Percentiles rank a stretch among this genome's conserved stretches.
These are phyloP conservation scores for Dromiciops gliroides DNA, from an alignment of 2,113 vertebrate species.

Conservation along the genomic window DNA sequence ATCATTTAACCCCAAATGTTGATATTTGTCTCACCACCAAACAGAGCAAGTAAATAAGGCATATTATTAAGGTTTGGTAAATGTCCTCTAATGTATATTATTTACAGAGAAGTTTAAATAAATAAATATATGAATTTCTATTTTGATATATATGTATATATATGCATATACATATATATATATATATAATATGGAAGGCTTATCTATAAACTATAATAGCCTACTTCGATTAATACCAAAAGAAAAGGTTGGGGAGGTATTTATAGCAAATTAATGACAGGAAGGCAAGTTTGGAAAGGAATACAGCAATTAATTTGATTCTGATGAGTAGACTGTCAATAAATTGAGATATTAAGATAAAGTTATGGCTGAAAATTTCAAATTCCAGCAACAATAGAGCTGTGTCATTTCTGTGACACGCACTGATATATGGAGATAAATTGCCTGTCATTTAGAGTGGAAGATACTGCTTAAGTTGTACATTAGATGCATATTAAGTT, in stretches of 20 bases:
- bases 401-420: conserved; percentile 77
- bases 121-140: conserved; percentile 48
- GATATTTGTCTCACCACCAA: conserved; percentile 53
- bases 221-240: conserved; percentile 34
- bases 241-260: not conserved
- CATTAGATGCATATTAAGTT: conserved; percentile 81
- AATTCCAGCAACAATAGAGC: conserved; percentile 72
- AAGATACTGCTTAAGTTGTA: conserved; percentile 75
- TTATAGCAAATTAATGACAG: conserved; percentile 67
- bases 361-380: conserved; percentile 80
- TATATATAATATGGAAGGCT: not conserved
- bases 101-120: conserved; percentile 34
- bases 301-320: conserved; percentile 77
- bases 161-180: not conserved
- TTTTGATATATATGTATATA: not conserved
- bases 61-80: conserved; percentile 64
- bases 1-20: not conserved
- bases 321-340: conserved; percentile 69
- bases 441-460: conserved; percentile 83
- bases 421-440: conserved; percentile 81
- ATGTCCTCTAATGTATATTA: conserved; percentile 60
- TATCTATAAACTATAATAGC: conserved; percentile 18
- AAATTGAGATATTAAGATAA: conserved; percentile 75
- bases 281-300: not conserved
- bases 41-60: not conserved